Evolutionary conservation across 2,888 invertebrate genomes (phyloP).

Genomic region (Phlogophora meticulosa): DNA sequence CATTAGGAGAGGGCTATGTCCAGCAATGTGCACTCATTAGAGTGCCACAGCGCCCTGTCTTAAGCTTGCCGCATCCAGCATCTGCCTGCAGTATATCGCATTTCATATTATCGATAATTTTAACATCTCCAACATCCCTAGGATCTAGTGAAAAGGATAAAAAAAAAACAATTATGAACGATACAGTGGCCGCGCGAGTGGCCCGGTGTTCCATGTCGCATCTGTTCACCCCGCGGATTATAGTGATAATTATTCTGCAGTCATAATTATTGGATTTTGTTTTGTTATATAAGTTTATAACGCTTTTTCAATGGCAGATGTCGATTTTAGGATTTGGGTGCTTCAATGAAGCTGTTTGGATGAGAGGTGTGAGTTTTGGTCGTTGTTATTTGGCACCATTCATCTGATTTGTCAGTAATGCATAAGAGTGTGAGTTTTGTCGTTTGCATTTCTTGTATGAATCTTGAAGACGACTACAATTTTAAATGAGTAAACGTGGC

Average conservation of each 20-base stretch:
- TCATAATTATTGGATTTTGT: constrained; percentile 89
- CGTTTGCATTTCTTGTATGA: too few relatives aligned
- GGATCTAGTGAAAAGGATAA: constrained; percentile 83
- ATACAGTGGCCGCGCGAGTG: constrained; percentile 88
- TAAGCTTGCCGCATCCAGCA: too few relatives aligned
- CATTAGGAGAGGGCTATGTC: too few relatives aligned
- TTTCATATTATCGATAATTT: too few relatives aligned
- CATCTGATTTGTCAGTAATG: neutral
- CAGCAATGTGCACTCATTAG: too few relatives aligned
- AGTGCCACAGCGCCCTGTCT: too few relatives aligned
- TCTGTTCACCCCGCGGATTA: constrained; percentile 90
- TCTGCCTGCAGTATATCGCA: too few relatives aligned
- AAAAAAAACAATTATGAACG: constrained; percentile 88
- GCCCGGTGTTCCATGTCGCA: constrained; percentile 88
- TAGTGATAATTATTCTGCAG: constrained; percentile 89
- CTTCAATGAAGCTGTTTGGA: constrained; percentile 6
- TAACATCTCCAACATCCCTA: too few relatives aligned
- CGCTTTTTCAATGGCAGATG: constrained; percentile 62
- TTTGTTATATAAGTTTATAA: constrained; percentile 60
- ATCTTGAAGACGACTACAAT: too few relatives aligned
- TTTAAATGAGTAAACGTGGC: too few relatives aligned
- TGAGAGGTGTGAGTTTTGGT: constrained; percentile 1
- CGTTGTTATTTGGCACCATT: neutral
- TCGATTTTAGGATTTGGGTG: constrained; percentile 39
- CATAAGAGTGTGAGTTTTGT: too few relatives aligned